A percentile compares a stretch with the other conserved stretches of the same genome.
Evolutionary conservation across 1,140 invertebrate genomes (phyloP).

Genomic region (Helicorthomorpha holstii): DNA sequence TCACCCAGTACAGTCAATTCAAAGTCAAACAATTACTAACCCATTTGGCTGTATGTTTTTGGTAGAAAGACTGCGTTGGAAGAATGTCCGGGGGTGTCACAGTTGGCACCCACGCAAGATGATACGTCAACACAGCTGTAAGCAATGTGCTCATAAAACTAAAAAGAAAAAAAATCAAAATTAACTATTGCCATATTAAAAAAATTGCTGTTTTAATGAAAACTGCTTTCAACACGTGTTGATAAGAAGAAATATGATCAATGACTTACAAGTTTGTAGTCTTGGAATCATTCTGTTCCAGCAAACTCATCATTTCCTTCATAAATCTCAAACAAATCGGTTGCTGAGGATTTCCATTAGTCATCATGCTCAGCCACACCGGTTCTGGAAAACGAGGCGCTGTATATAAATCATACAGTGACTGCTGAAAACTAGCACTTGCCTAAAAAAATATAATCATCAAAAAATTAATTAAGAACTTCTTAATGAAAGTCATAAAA

Average conservation of each 20-base stretch:
- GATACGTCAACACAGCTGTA: slow-evolving; percentile 71
- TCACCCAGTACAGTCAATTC: no score
- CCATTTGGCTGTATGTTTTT: slow-evolving; percentile 29
- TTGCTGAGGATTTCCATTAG: slow-evolving; percentile 21
- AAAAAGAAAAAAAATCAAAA: slow-evolving; percentile 22
- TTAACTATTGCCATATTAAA: no score
- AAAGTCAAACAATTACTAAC: slow-evolving; percentile 18
- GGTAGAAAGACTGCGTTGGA: slow-evolving; percentile 21
- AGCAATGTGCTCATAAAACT: slow-evolving; percentile 79
- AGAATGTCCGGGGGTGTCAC: slow-evolving; percentile 32
- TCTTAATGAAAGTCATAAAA: no score
- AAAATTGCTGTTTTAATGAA: no score
- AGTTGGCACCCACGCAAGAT: slow-evolving; percentile 75
- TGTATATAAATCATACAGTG: slow-evolving; percentile 47
- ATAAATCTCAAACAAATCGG: slow-evolving; percentile 25
- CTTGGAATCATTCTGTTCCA: slow-evolving; percentile 45
- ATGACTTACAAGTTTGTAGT: slow-evolving; percentile 62
- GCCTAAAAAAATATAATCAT: slow-evolving; percentile 18
- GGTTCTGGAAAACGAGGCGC: slow-evolving; percentile 43
- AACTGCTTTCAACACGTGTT: neutral
- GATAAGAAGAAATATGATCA: neutral
- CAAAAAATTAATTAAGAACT: neutral
- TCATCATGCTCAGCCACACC: slow-evolving; percentile 45
- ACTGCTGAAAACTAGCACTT: slow-evolving; percentile 23
- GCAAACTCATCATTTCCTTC: slow-evolving; percentile 23